Evolutionary conservation across 2,797 vertebrate species (phyloP).

Genomic region (Thalassophryne amazonica): DNA sequence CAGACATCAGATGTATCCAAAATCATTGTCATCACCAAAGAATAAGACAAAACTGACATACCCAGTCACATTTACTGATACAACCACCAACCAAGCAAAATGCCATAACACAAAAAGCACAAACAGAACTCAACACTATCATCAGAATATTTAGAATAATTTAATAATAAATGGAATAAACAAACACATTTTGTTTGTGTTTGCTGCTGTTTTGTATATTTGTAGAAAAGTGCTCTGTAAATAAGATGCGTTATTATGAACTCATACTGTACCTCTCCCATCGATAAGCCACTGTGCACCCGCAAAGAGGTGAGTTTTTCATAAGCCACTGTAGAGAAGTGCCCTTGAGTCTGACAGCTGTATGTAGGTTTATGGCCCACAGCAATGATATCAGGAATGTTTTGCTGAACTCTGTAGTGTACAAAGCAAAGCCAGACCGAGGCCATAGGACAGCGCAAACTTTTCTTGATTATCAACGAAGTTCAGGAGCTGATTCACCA

Average conservation of each 20-base stretch:
- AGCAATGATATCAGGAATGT: constrained; percentile 67
- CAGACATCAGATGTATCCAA: no score
- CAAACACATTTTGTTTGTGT: no score
- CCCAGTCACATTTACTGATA: no score
- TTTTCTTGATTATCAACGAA: constrained; percentile 32
- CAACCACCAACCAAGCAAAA: no score
- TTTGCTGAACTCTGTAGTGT: constrained; percentile 75
- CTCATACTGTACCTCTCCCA: constrained; percentile 77
- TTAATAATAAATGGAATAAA: no score
- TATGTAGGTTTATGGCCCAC: constrained; percentile 82
- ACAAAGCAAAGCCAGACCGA: constrained; percentile 78
- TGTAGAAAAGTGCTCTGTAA: background rate
- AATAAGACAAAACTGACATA: no score
- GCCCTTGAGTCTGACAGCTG: constrained; percentile 77
- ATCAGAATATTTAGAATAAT: no score
- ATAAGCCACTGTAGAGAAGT: constrained; percentile 77
- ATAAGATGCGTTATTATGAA: background rate
- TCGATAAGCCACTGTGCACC: constrained; percentile 63
- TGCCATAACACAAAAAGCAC: no score
- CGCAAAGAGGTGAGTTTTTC: constrained; percentile 78
- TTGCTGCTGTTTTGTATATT: no score
- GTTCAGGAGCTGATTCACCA: constrained; percentile 76
- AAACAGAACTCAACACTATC: no score
- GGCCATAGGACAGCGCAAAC: constrained; percentile 37
- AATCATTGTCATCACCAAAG: no score